These are phyloP conservation scores for Unio pictorum DNA, from an alignment of 2,888 invertebrate species.

Conservation along the genomic window DNA sequence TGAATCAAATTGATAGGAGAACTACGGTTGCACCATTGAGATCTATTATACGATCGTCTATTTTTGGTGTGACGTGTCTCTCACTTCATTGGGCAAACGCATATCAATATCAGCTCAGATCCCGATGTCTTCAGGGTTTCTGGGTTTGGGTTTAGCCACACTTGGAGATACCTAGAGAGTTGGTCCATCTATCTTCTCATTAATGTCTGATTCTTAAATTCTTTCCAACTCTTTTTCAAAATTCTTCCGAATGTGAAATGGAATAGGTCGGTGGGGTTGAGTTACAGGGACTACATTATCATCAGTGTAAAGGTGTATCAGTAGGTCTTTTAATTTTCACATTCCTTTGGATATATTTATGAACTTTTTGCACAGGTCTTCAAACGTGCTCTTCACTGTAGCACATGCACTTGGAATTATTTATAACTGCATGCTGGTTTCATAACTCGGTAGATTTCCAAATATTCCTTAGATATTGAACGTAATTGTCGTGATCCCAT, in stretches of 20 bases:
- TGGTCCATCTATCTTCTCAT: slow-evolving; percentile 45
- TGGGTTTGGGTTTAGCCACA: slow-evolving; percentile 38
- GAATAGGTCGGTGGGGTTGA: no score
- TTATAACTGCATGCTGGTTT: no score
- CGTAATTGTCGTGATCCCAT: no score
- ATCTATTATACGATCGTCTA: slow-evolving; percentile 31
- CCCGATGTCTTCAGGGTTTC: slow-evolving; percentile 26
- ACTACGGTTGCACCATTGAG: slow-evolving; percentile 31
- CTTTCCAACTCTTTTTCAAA: slow-evolving; percentile 32
- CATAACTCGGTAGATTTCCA: no score
- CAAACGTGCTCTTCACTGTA: no score
- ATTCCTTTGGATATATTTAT: no score
- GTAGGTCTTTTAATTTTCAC: no score
- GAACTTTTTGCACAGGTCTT: no score
- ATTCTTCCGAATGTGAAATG: slow-evolving; percentile 17
- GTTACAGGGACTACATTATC: no score
- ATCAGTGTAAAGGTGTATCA: no score
- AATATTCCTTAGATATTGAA: no score
- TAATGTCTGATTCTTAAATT: slow-evolving; percentile 39
- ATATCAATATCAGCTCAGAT: slow-evolving; percentile 45
- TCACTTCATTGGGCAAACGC: slow-evolving; percentile 31
- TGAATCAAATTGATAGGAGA: slow-evolving; percentile 4
- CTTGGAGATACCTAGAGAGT: slow-evolving; percentile 48
- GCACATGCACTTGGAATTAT: no score
- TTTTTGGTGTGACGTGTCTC: slow-evolving; percentile 28